A percentile compares a stretch with the other conserved stretches of the same genome.
Evolutionary conservation across 2,113 vertebrate species (phyloP).

Genomic region (Cariama cristata): DNA sequence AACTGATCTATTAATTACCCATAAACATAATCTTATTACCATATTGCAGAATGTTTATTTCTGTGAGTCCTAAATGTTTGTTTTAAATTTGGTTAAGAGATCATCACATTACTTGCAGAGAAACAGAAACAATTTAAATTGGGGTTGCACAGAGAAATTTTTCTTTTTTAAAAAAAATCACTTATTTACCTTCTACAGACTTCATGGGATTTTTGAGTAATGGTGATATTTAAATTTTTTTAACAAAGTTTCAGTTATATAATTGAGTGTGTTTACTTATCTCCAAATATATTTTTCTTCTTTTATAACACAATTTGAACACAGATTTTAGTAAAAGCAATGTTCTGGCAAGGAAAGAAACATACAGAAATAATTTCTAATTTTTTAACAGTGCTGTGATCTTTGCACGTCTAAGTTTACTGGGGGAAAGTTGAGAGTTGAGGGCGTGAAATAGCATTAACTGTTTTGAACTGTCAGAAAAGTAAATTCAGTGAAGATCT

Average conservation of each 20-base stretch:
- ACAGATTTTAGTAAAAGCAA: not conserved
- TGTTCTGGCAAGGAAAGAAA: not conserved
- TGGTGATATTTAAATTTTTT: not conserved
- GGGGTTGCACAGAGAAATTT: not conserved
- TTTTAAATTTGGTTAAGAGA: not conserved
- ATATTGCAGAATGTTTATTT: not conserved
- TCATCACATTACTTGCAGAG: not conserved
- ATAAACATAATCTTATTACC: not conserved
- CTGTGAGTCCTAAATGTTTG: not conserved
- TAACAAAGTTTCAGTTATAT: not conserved
- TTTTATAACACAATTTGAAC: not conserved
- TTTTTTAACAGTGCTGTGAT: not conserved
- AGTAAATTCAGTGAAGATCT: not conserved
- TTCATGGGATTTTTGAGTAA: not conserved
- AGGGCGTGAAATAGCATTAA: accelerated
- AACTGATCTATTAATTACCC: not conserved
- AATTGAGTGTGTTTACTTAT: not conserved
- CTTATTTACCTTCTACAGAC: not conserved
- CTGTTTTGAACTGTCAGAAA: not conserved
- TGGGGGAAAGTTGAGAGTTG: not conserved
- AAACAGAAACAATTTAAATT: not conserved
- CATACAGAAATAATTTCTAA: not conserved
- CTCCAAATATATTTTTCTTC: not conserved
- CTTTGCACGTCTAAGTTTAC: not conserved
- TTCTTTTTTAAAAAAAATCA: not conserved